These are phyloP conservation scores for Caenorhabditis macrosperma DNA, from an alignment of 2,888 invertebrate genomes.

Conservation along the genomic window DNA sequence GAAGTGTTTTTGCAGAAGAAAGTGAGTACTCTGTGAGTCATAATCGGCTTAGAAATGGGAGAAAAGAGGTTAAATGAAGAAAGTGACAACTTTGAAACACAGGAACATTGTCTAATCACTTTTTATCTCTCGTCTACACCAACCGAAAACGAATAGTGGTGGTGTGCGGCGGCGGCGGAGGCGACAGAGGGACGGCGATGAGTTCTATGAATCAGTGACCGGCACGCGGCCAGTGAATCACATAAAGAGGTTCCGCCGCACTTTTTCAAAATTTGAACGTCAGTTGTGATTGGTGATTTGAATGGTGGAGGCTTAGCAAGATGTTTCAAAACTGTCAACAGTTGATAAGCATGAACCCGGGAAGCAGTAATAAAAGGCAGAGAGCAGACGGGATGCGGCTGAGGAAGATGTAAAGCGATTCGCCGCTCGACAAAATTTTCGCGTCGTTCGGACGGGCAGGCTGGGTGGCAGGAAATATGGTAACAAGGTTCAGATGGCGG, in stretches of 20 bases:
- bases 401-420: conserved; percentile 52
- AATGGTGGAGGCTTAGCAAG: neutral
- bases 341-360: conserved; percentile 35
- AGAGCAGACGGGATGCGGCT: conserved; percentile 5
- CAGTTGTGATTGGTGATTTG: neutral
- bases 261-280: neutral
- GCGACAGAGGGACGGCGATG: neutral
- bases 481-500: conserved; percentile 64
- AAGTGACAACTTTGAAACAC: conserved; percentile 16
- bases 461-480: conserved; percentile 61
- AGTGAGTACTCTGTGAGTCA: conserved; percentile 21
- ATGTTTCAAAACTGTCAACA: conserved; percentile 1
- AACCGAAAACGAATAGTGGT: too few relatives aligned
- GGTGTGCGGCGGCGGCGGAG: too few relatives aligned
- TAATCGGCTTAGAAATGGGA: conserved; percentile 12
- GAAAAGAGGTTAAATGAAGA: too few relatives aligned
- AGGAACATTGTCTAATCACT: too few relatives aligned
- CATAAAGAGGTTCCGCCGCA: neutral
- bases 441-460: conserved; percentile 33
- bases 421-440: conserved; percentile 14
- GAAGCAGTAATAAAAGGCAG: conserved; percentile 32
- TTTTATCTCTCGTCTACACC: too few relatives aligned
- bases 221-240: neutral
- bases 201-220: neutral
- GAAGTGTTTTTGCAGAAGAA: neutral